Base-by-base conservation (phyloP, 2,797 vertebrate genomes). In the Megaceryle alcyon region DNA sequence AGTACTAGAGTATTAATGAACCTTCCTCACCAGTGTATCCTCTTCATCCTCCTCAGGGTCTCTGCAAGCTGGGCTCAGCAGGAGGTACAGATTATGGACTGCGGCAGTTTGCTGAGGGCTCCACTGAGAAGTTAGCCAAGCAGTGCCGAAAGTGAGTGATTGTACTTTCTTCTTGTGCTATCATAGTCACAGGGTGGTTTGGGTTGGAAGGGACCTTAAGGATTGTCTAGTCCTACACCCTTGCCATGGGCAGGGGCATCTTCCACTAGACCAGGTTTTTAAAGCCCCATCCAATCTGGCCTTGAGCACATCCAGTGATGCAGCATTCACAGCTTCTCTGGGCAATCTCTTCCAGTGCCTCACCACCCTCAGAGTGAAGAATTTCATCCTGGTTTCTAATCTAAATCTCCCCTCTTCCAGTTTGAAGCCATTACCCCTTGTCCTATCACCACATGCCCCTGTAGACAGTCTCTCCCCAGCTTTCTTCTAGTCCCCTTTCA, bases 61-160 rank as follows among this genome's bases (percentile, higher is more conserved):
- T 99, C 65, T 99, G 99, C 96, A 99, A 99, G 94, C 98, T 99
- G 66, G 99, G 99, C 75, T 99, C 99, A 23, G 99, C 99, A 8
- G 99, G 99, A 12, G 99, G 99, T 37, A 99, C 99, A 16, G 99
- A 99, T 90, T 99, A 99, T 2, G 98, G 98, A 29, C 98, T 99
- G 96, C 97, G 99, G 82, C 99, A 99, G 90, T 99, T 99, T 98
- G 99, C 99, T 13, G 99, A 99, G 95, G 99, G 99, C 26, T 99
- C 99, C 31, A 99, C 99, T 1, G 99, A 99, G 97, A 99, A 99
- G 96, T 97, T 99, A 69, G 99, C 99, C 71, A 99, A 98, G 92
- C 99, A 99, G 94, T 99, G 99, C 98, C 98, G 99, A 85, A 99
- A 99, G 99, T 99, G 95, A 98, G 99, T 96, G 65, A 20, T 20